phyloP scores from a whole-genome alignment of 2,797 vertebrate species.

The Cercopithecus hamlyni region DNA sequence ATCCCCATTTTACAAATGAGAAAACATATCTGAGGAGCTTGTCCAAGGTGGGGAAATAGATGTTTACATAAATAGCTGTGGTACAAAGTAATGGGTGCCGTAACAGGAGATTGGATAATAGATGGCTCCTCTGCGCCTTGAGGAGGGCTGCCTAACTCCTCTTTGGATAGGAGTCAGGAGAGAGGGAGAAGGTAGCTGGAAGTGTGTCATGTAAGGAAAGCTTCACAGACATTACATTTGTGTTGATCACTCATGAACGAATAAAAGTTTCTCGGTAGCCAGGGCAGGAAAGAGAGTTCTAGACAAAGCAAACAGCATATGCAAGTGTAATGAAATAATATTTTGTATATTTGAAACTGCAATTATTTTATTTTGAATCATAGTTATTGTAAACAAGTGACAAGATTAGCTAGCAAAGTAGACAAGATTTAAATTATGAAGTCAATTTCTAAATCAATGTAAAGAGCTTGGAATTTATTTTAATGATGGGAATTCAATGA shows the following conservation, averaged over 20 bases:
- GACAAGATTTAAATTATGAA: constrained; percentile 21
- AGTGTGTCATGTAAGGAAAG: background rate
- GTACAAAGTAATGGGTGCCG: background rate
- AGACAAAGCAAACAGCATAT: background rate
- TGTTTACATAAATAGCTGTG: background rate
- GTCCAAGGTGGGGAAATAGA: background rate
- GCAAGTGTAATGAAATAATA: background rate
- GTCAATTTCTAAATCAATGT: constrained; percentile 38
- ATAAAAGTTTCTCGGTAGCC: background rate
- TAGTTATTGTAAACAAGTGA: background rate
- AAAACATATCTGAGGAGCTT: background rate
- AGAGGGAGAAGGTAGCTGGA: background rate
- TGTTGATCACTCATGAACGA: background rate
- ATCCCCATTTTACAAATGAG: background rate
- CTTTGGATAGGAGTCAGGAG: background rate
- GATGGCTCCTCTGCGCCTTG: background rate
- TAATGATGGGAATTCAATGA: constrained; percentile 13
- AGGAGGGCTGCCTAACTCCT: background rate
- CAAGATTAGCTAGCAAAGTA: background rate
- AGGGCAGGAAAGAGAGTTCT: background rate
- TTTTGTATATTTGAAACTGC: background rate
- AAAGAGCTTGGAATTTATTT: constrained; percentile 6
- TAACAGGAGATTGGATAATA: background rate
- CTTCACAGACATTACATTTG: background rate
- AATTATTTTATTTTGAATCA: constrained; percentile 35